Evolutionary conservation across 2,113 vertebrate species (phyloP).

Genomic region (Oncorhynchus nerka): DNA sequence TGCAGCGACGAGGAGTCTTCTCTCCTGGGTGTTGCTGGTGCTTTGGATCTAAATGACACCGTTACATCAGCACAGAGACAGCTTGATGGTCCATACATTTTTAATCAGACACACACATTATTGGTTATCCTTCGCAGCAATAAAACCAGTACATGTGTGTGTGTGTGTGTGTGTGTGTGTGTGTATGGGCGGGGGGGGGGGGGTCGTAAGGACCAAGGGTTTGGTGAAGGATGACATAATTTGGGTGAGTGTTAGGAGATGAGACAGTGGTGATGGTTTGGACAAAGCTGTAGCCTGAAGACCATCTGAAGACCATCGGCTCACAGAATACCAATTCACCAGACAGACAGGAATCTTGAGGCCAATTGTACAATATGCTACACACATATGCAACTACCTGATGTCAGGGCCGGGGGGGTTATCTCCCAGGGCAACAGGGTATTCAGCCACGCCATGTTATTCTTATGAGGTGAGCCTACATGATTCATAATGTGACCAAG

Average conservation of each 20-base stretch:
- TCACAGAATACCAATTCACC: no score
- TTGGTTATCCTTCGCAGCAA: conserved; percentile 7
- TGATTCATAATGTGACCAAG: no score
- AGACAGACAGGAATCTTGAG: no score
- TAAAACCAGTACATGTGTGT: conserved; percentile 10
- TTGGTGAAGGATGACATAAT: conserved; percentile 1
- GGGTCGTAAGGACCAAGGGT: neutral
- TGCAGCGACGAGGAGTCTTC: conserved; percentile 6
- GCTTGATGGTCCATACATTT: conserved; percentile 45
- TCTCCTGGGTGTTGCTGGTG: conserved; percentile 13
- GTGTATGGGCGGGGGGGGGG: neutral
- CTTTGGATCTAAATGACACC: conserved; percentile 41
- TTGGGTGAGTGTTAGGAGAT: neutral
- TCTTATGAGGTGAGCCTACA: no score
- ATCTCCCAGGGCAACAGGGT: no score
- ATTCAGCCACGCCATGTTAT: no score
- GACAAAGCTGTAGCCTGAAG: neutral
- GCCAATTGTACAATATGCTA: no score
- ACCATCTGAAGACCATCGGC: neutral
- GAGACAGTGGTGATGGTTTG: neutral
- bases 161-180: neutral
- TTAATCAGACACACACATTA: conserved; percentile 37
- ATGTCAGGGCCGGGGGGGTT: no score
- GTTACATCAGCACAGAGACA: conserved; percentile 43
- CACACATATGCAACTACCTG: no score